Evolutionary conservation across 2,888 invertebrate species (phyloP).

Genomic region (Trichogramma evanescens): DNA sequence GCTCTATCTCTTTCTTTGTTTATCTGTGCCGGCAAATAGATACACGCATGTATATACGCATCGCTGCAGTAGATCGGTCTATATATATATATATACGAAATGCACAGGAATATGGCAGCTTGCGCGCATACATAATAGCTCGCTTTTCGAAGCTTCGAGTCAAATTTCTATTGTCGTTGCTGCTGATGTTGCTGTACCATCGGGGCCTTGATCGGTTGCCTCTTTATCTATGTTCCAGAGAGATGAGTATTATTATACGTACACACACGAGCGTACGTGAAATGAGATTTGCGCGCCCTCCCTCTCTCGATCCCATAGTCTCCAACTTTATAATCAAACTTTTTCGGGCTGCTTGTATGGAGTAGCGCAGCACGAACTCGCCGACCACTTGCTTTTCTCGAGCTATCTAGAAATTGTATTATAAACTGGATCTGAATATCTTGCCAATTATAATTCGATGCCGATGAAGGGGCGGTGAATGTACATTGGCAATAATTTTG

Average conservation of each 20-base stretch:
- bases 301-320: conserved; percentile 2
- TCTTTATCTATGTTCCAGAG: too few species aligned
- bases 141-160: too few species aligned
- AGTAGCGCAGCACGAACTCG: neutral
- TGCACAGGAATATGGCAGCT: too few species aligned
- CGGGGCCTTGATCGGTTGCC: too few species aligned
- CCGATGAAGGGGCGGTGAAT: too few species aligned
- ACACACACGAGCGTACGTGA: neutral
- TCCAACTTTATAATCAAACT: conserved; percentile 18
- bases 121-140: too few species aligned
- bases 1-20: conserved; percentile 33
- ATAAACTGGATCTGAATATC: too few species aligned
- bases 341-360: conserved; percentile 4
- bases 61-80: conserved; percentile 24
- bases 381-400: conserved; percentile 1
- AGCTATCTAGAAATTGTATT: conserved; percentile 2
- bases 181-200: too few species aligned
- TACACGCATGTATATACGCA: conserved; percentile 33
- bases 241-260: too few species aligned
- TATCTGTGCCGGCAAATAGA: conserved; percentile 48
- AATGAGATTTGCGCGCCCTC: conserved; percentile 3
- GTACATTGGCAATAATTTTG: too few species aligned
- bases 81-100: neutral
- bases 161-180: too few species aligned
- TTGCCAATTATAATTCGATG: too few species aligned